Evolutionary conservation across 2,888 invertebrate species (phyloP), one percentile per base, ranked within the genome.

Genomic region (Eupithecia inturbata): DNA sequence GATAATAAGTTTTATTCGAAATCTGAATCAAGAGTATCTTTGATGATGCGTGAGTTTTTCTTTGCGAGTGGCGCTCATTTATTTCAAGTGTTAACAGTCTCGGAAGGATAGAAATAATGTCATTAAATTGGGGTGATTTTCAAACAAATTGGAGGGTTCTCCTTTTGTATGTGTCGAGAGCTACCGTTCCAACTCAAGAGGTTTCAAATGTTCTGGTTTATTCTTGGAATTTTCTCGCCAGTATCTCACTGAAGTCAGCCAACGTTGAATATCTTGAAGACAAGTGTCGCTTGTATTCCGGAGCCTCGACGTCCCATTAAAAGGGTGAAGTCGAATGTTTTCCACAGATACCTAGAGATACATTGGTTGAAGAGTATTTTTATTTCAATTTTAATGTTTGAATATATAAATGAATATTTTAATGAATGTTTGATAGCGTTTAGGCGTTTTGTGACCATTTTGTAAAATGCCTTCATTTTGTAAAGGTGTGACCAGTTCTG

Each of bases 91-190:
- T 69, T 60, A 73, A 73, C 73, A 71, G 45, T 64, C 41, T 64
- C 28, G 64, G 70, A 69, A 72, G 68, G 69, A 74, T 76, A 72
- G 64, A 67, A 78, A 77, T 78, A 78, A 77, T 79, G 76, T 77
- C 71, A 73, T 75, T 66, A 73, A 74, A 79, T 77, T 71, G 49
- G 74, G 79, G 73, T 71, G 78, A 78, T 79, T 78, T 82, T 78
- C 79, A 78, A 81, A 84, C 82, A 85, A 86, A 86, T 84, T 86
- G 87, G 85, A 86, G 84, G 70, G 77, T 78, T 60, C 85, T 83
- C 75, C 79, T 71, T 79, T 78, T 81, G 80, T 80, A 78, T 83
- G 81, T 84, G 83, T 84, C 85, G 81, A 86, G 86, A 77, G 80
- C 77, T 72, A 70, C 69, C 77, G 74, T 79, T 79, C 80, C 76